Evolutionary conservation across 2,888 invertebrate species (phyloP), one percentile per base, ranked within the genome.

Genomic region (Aleiodes testaceus): DNA sequence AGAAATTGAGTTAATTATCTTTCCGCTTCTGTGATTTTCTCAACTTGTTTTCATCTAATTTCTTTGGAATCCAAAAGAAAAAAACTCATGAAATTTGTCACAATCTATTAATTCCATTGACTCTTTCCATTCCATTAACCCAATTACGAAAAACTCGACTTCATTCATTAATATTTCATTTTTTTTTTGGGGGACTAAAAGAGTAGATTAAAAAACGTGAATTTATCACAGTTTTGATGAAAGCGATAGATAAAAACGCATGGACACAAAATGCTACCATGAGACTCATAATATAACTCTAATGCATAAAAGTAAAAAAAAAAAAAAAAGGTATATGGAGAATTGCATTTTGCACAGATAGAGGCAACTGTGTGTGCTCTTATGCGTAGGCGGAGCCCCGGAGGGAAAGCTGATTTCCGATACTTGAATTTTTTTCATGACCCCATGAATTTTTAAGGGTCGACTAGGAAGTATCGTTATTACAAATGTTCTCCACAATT

Each of bases 371-470:
- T 36, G 36, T 36, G 36, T 11, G 4, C 36, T 59, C 36, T 59
- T 59, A 26, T 72, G 71, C 64, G 67, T 64, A 64, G 53, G 65
- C 67, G 64, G 42, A 50, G 36, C 26, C 49, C 50, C 61, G 20
- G 45, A 72, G 75, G 73, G 74, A 77, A 77, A 77, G 77, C 44
- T 64, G 36, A 64, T 50, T 50, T 61, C 47, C 44, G 53, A 66
- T 71, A 50, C 44, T 47, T 50, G 45, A 45, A 45, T 26, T 72
- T 52, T 67, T 67, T 67, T 36, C 53, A 26, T 64, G 44, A 63
- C 66, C 47, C 50, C 45, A 52, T 44, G 18, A 14, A 67, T 53
- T 67, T 71, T 67, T 63, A 42, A 47, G 14, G 67, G 72, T 64
- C 67, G 45, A 49, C 52, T 64, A 72, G 63, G 53, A 64, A 72